Evolutionary conservation across 2,888 invertebrate genomes (phyloP).

Genomic region (Villa cingulata): DNA sequence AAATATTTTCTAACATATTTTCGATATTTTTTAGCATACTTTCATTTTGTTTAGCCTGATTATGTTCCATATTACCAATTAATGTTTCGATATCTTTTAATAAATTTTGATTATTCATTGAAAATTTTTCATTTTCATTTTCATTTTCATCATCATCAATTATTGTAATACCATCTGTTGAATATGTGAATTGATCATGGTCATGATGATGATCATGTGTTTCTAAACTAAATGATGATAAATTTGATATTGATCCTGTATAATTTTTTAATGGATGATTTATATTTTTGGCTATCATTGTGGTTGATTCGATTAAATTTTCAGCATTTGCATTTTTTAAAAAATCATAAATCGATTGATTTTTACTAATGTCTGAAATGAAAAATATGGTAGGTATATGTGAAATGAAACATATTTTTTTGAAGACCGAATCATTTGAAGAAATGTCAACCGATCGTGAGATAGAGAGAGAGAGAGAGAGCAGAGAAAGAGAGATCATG

Average conservation of each 20-base stretch:
- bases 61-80: conserved; percentile 35
- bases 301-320: conserved; percentile 15
- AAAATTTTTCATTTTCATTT: neutral
- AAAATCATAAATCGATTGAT: conserved; percentile 30
- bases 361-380: neutral
- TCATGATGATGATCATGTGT: conserved; percentile 15
- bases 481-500: too few relatives aligned
- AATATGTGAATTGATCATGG: conserved; percentile 13
- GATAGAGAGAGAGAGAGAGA: too few relatives aligned
- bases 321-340: conserved; percentile 32
- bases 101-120: conserved; percentile 21
- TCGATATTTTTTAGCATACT: conserved; percentile 28
- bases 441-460: too few relatives aligned
- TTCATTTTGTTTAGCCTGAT: conserved; percentile 32
- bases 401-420: too few relatives aligned
- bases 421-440: too few relatives aligned
- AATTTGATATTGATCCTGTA: conserved; percentile 12
- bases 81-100: conserved; percentile 35
- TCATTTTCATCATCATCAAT: neutral
- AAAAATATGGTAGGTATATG: too few relatives aligned
- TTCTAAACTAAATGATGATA: conserved; percentile 17
- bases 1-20: conserved; percentile 27
- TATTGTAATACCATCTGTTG: neutral
- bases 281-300: neutral
- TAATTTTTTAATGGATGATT: neutral